Conservation (phyloP, 37 sponge, comb jelly and placozoan species). For the Ianthella basta region DNA sequence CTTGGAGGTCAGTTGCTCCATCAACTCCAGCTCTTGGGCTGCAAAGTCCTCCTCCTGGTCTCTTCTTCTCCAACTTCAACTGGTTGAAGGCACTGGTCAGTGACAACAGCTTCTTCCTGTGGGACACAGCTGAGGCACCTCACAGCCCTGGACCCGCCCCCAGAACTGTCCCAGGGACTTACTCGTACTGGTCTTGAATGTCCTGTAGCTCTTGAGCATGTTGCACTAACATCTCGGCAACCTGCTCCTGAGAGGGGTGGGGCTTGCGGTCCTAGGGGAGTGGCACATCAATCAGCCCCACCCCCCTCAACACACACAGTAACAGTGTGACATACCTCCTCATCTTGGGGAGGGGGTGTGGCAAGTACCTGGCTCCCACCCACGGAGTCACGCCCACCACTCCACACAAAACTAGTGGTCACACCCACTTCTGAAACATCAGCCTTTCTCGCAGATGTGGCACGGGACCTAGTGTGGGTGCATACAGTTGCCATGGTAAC, state of each 20-base stretch:
- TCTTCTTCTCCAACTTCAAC: constrained; percentile 51
- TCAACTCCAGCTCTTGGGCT: constrained; percentile 54
- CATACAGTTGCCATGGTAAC: neutral
- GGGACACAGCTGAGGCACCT: neutral
- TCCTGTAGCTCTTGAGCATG: constrained; percentile 73
- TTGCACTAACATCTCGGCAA: constrained; percentile 45
- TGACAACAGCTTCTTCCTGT: constrained; percentile 52
- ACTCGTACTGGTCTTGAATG: constrained; percentile 79
- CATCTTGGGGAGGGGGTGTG: neutral
- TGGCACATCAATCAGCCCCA: neutral
- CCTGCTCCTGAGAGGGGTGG: constrained; percentile 40
- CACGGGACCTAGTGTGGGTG: constrained; percentile 2
- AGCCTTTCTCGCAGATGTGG: constrained; percentile 9
- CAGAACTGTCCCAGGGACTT: constrained; percentile 21
- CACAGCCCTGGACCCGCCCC: too few species aligned
- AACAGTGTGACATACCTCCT: neutral
- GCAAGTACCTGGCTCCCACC: neutral
- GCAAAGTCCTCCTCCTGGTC: constrained; percentile 41
- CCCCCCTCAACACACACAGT: neutral
- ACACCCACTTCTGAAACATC: neutral
- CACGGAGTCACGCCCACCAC: neutral
- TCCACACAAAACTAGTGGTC: constrained; percentile 18
- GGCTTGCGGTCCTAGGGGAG: too few species aligned
- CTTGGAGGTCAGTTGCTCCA: neutral
- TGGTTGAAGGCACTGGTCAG: constrained; percentile 41